Percentiles rank a stretch among this genome's conserved stretches.
Conservation (phyloP, 2,888 invertebrate genomes). For the Blera fallax region DNA sequence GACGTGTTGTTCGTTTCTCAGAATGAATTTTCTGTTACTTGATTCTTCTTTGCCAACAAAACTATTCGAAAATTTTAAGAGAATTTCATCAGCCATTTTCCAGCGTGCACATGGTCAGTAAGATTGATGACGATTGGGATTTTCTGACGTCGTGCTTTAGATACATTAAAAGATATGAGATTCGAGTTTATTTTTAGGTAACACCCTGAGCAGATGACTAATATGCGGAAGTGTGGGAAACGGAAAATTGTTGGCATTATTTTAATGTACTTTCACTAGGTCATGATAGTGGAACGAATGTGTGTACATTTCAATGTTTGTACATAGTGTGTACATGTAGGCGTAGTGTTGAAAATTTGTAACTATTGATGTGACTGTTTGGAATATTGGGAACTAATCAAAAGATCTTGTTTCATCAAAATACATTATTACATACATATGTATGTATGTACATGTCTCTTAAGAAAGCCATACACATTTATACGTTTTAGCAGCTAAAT, state of each 20-base stretch:
- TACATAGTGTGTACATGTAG: no score
- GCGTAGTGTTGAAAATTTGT: no score
- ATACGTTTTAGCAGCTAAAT: no score
- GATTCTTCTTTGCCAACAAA: neutral
- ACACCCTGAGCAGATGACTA: neutral
- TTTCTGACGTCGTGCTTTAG: neutral
- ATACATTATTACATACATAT: no score
- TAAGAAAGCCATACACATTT: no score
- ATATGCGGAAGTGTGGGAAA: neutral
- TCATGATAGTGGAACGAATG: neutral
- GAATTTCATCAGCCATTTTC: slow-evolving; percentile 49
- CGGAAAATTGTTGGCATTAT: neutral
- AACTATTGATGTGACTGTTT: no score
- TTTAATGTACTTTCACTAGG: neutral
- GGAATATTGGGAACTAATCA: no score
- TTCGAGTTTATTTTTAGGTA: neutral
- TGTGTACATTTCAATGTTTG: neutral
- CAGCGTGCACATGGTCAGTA: neutral
- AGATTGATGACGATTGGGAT: neutral
- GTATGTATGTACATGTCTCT: no score
- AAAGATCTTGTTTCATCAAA: no score
- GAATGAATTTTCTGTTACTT: neutral
- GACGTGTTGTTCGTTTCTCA: neutral
- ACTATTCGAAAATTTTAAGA: slow-evolving; percentile 11
- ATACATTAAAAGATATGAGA: neutral